A percentile compares a stretch with the other conserved stretches of the same genome.
These are phyloP conservation scores for Mycetomoellerius zeteki DNA, from an alignment of 1,140 invertebrate genomes.

Conservation along the genomic window DNA sequence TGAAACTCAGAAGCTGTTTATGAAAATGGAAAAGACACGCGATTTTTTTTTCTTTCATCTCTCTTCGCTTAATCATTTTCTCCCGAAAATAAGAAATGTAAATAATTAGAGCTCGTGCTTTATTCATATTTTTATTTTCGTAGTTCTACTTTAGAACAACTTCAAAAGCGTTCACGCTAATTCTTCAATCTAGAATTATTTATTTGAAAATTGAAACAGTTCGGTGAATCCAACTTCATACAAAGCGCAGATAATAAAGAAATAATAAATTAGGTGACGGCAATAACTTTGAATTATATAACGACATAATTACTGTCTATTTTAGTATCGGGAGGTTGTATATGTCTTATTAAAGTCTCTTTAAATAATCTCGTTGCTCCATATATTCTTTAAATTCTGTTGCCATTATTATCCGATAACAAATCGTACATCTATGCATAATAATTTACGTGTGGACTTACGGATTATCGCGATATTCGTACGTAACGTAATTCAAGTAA, in stretches of 20 bases:
- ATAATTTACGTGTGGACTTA: background rate
- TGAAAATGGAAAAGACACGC: background rate
- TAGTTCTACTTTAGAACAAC: background rate
- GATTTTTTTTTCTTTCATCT: background rate
- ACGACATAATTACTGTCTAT: constrained; percentile 48
- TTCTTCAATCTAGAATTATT: background rate
- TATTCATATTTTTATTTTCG: background rate
- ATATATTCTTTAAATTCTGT: constrained; percentile 4
- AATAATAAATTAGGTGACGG: background rate
- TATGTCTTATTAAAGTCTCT: constrained; percentile 8
- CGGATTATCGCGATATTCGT: background rate
- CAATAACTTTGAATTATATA: constrained; percentile 25
- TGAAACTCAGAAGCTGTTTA: background rate
- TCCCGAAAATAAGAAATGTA: background rate
- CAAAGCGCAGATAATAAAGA: background rate
- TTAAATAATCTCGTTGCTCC: background rate
- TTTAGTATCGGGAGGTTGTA: constrained; percentile 4
- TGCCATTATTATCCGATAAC: background rate
- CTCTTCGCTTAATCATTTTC: background rate
- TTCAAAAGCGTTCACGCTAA: background rate
- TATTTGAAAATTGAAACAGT: background rate
- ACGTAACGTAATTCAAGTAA: background rate
- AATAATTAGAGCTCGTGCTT: background rate
- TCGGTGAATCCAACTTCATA: background rate
- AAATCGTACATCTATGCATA: background rate